Evolutionary conservation across 2,888 invertebrate genomes (phyloP), one percentile per base, ranked within the genome.

Genomic region (Opisthograptis luteolata): DNA sequence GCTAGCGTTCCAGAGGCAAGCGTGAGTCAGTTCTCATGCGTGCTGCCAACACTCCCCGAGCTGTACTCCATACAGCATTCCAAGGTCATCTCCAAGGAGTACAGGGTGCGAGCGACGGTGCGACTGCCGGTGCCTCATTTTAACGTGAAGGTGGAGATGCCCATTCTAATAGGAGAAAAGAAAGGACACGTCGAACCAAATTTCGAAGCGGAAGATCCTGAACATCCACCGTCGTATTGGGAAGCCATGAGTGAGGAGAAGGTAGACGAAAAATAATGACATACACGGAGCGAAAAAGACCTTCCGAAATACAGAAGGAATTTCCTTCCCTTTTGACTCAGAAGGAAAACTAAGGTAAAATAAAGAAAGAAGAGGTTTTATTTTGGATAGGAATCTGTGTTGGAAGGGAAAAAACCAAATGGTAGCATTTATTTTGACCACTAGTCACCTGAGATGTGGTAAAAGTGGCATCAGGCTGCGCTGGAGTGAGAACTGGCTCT

Each of bases 151-250:
- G 51, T 51, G n/a, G 51, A 54, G 2, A 12, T 53, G 10, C 53
- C 53, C 1, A 13, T 60, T 1, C 28, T 52, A 1, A 55, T 60
- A 10, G 60, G 60, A 6, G 57, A 60, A 24, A 8, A 25, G 25
- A 40, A 30, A 10, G 37, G 35, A 14, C 15, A 3, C 7, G 13
- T 27, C 6, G 37, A 50, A 6, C 12, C 22, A 1, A 10, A 6
- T 2, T n/a, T 42, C 8, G 45, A 40, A 24, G 7, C 8, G 10
- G 34, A 40, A 13, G 45, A 40, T 6, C 28, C 28, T 3, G 46
- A 36, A 13, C 17, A 32, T 10, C 57, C 53, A 2, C 53, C 53
- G 1, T 41, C 37, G 0, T 56, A 49, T 6, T 44, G 39, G 39
- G 52, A 49, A 43, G 42, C 42, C 22, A 45, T 49, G 43, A 14